phyloP scores from a whole-genome alignment of 1,140 invertebrate genomes.

The Sinella curviseta region DNA sequence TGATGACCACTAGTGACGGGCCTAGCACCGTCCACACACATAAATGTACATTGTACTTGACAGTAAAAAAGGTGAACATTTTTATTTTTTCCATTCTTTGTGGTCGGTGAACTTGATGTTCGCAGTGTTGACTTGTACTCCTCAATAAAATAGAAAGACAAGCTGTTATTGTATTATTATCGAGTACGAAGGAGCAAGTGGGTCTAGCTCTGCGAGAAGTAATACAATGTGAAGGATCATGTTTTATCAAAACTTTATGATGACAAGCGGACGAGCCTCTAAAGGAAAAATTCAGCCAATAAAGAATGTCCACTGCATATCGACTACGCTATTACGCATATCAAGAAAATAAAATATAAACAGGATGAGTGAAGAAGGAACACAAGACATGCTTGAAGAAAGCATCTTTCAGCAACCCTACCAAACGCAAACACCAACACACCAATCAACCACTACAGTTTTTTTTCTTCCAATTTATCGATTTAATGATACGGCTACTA shows the following conservation, averaged over 20 bases:
- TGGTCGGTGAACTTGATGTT: constrained; percentile 26
- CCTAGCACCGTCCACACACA: not conserved
- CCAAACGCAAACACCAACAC: too few relatives aligned
- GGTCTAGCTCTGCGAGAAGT: not conserved
- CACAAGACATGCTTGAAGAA: too few relatives aligned
- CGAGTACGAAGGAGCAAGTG: not conserved
- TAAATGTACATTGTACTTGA: not conserved
- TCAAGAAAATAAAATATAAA: not conserved
- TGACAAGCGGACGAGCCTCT: constrained; percentile 24
- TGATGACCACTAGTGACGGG: not conserved
- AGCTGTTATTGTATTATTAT: not conserved
- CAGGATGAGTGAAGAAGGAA: too few relatives aligned
- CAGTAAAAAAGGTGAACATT: not conserved
- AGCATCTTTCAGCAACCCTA: too few relatives aligned
- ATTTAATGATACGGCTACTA: not conserved
- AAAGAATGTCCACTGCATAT: constrained; percentile 13
- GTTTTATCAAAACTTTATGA: constrained; percentile 18
- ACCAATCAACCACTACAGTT: too few relatives aligned
- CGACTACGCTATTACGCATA: not conserved
- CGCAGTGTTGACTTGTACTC: not conserved
- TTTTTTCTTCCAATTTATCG: constrained; percentile 13
- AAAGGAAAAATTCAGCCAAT: not conserved
- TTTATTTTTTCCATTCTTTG: not conserved
- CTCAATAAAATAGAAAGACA: constrained; percentile 20
- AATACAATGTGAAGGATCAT: not conserved